phyloP scores from a whole-genome alignment of 2,113 vertebrate species.

The Trichechus manatus region DNA sequence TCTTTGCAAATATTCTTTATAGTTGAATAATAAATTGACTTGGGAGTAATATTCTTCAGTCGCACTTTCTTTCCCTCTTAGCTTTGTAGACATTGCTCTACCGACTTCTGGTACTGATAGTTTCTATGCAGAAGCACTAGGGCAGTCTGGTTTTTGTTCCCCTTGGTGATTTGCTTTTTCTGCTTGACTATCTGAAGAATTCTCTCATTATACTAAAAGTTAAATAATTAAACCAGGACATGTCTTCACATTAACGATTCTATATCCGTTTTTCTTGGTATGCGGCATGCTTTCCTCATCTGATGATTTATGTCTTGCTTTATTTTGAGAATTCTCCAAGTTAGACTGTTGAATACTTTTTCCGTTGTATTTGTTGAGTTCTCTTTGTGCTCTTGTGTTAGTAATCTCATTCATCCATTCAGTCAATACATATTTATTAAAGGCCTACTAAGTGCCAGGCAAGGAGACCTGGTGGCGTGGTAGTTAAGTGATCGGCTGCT shows the following conservation, averaged over 20 bases:
- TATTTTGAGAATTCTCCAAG: conserved; percentile 42
- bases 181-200: not conserved
- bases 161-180: conserved; percentile 22
- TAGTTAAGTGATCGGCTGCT: too few relatives aligned
- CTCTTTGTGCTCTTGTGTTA: not conserved
- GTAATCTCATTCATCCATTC: not conserved
- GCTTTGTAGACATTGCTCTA: not conserved
- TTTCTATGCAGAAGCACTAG: not conserved
- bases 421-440: conserved; percentile 4
- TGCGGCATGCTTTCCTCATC: conserved; percentile 12
- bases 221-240: conserved; percentile 29
- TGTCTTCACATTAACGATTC: conserved; percentile 16
- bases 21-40: not conserved
- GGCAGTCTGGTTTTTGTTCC: not conserved
- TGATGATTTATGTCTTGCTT: conserved; percentile 26
- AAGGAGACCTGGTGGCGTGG: too few relatives aligned
- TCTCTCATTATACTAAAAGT: not conserved
- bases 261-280: not conserved
- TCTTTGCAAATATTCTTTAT: not conserved
- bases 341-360: not conserved
- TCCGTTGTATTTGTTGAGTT: not conserved
- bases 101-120: not conserved
- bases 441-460: not conserved
- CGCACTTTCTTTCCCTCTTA: not conserved
- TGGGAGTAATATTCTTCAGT: not conserved